These are phyloP conservation scores for Pitangus sulphuratus DNA, from an alignment of 2,797 vertebrate species.

Conservation along the genomic window DNA sequence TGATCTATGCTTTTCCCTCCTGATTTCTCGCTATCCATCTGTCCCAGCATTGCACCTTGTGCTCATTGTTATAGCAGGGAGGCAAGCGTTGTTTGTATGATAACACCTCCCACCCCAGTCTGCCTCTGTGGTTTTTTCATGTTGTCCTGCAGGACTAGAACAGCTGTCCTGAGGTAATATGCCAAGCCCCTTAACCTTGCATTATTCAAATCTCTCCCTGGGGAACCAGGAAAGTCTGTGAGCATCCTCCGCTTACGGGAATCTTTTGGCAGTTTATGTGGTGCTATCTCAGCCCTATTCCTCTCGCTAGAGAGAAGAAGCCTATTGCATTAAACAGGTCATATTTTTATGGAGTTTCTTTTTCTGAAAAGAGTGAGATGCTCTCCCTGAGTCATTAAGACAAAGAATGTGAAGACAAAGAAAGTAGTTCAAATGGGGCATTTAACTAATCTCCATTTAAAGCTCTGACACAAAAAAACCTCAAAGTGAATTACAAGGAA, in stretches of 20 bases:
- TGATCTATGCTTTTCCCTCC: not conserved
- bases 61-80: not conserved
- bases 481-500: not conserved
- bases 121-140: not conserved
- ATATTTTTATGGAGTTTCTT: not conserved
- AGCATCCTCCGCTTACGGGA: not conserved
- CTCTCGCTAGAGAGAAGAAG: not conserved
- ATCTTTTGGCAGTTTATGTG: not conserved
- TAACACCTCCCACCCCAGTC: not conserved
- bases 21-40: slow-evolving; percentile 12
- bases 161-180: slow-evolving; percentile 49
- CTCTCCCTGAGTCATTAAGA: not conserved
- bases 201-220: slow-evolving; percentile 27
- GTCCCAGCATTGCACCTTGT: not conserved
- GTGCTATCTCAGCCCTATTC: not conserved
- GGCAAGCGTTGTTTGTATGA: not conserved
- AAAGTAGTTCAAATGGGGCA: not conserved
- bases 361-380: not conserved
- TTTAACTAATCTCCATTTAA: not conserved
- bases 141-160: slow-evolving; percentile 19
- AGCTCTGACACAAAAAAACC: not conserved
- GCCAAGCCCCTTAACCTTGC: slow-evolving; percentile 33
- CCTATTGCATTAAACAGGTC: not conserved
- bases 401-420: not conserved
- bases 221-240: not conserved